Conservation (phyloP, 2,888 invertebrate genomes). For the Drosophila diplacantha region DNA sequence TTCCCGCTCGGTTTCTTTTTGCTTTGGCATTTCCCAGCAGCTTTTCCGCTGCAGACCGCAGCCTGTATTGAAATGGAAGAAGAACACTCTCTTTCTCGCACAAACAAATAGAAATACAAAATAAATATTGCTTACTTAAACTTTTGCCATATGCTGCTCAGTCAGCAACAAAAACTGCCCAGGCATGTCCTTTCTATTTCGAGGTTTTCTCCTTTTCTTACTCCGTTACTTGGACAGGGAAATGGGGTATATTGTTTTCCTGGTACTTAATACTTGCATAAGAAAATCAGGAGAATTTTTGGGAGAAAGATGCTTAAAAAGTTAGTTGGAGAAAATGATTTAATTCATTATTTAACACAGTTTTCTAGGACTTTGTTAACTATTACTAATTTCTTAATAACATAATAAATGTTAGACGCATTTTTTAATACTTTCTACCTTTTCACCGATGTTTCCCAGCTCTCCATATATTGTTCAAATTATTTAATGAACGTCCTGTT, state of each 20-base stretch:
- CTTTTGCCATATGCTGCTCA: constrained; percentile 68
- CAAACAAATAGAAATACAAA: constrained; percentile 40
- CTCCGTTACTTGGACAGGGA: constrained; percentile 9
- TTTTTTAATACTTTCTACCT: no score
- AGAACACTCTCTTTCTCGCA: constrained; percentile 31
- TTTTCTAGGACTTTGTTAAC: no score
- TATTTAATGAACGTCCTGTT: neutral
- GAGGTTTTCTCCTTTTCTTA: constrained; percentile 27
- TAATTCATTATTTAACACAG: no score
- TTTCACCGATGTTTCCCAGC: no score
- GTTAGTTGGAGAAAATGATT: no score
- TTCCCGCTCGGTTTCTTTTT: constrained; percentile 22
- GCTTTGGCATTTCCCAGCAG: constrained; percentile 4
- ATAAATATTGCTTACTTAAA: constrained; percentile 70
- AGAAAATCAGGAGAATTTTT: fast-evolving
- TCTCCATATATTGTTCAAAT: neutral
- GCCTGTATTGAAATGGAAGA: constrained; percentile 48
- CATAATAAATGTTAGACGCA: no score
- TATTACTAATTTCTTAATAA: no score
- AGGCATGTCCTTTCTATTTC: constrained; percentile 58
- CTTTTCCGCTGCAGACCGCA: constrained; percentile 33
- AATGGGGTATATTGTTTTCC: constrained; percentile 3
- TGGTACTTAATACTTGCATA: neutral
- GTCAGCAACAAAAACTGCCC: constrained; percentile 59
- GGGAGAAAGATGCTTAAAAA: neutral